A percentile compares a stretch with the other conserved stretches of the same genome.
Evolutionary conservation across 2,113 vertebrate species (phyloP).

Genomic region (Neofelis nebulosa): DNA sequence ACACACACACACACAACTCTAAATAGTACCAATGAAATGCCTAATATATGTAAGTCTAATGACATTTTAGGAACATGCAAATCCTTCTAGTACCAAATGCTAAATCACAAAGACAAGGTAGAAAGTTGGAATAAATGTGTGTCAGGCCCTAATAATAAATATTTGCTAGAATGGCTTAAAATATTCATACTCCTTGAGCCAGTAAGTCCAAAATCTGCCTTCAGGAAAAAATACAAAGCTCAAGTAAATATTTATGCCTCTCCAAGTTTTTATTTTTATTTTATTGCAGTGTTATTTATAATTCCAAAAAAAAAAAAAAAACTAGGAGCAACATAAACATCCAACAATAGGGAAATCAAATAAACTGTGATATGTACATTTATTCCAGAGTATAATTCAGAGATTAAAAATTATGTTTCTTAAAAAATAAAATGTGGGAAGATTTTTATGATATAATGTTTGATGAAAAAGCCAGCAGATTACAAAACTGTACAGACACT

Average conservation of each 20-base stretch:
- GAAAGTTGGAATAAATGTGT: slow-evolving; percentile 45
- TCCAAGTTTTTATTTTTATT: neutral
- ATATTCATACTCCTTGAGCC: slow-evolving; percentile 40
- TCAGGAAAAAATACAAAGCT: slow-evolving; percentile 16
- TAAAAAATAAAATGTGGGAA: neutral
- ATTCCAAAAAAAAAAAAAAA: neutral
- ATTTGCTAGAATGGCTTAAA: slow-evolving; percentile 56
- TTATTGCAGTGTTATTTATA: slow-evolving; percentile 40
- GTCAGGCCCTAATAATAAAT: slow-evolving; percentile 49
- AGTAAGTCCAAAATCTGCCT: slow-evolving; percentile 45
- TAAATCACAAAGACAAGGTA: slow-evolving; percentile 45
- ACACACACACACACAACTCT: neutral
- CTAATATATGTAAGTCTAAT: neutral
- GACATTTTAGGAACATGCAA: slow-evolving; percentile 4
- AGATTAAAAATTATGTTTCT: slow-evolving; percentile 27
- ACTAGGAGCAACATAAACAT: slow-evolving; percentile 13
- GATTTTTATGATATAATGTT: neutral
- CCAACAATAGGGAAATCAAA: neutral
- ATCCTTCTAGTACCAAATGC: slow-evolving; percentile 42
- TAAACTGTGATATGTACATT: neutral
- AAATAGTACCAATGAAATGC: neutral
- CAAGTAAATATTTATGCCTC: slow-evolving; percentile 47
- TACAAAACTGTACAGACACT: neutral
- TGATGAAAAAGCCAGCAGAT: neutral
- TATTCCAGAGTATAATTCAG: slow-evolving; percentile 12